A percentile compares a stretch with the other conserved stretches of the same genome.
phyloP scores from a whole-genome alignment of 2,888 invertebrate species.

The Cylindroiulus punctatus region DNA sequence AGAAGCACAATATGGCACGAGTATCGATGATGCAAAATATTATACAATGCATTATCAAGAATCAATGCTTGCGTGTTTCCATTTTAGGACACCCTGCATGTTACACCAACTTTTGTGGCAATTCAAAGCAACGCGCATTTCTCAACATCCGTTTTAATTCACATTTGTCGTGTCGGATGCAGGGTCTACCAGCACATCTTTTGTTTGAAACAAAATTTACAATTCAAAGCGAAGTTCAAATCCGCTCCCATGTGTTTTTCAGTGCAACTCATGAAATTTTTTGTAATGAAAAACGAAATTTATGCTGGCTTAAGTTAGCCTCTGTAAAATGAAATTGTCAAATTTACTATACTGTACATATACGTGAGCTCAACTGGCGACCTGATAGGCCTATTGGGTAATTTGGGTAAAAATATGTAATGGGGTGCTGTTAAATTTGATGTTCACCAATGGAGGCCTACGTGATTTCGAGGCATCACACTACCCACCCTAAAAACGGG shows the following conservation, averaged over 20 bases:
- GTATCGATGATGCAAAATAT: neutral
- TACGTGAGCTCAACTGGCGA: neutral
- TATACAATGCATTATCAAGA: neutral
- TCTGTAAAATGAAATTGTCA: no score
- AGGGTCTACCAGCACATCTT: neutral
- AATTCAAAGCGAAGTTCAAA: conserved; percentile 19
- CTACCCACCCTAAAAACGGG: neutral
- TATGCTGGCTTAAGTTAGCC: neutral
- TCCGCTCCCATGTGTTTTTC: neutral
- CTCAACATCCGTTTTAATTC: conserved; percentile 38
- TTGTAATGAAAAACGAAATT: neutral
- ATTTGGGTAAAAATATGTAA: conserved; percentile 9
- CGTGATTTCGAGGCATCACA: neutral
- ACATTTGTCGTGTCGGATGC: conserved; percentile 1
- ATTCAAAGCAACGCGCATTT: neutral
- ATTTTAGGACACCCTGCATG: neutral
- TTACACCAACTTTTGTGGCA: neutral
- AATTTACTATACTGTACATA: neutral
- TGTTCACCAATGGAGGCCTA: neutral
- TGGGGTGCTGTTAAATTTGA: neutral
- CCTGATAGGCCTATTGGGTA: neutral
- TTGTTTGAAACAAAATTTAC: conserved; percentile 25
- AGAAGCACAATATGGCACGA: neutral
- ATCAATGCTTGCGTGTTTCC: neutral
- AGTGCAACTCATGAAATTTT: neutral